Conservation (phyloP, 35 echinoderm and acorn worm species). For the Lytechinus variegatus region DNA sequence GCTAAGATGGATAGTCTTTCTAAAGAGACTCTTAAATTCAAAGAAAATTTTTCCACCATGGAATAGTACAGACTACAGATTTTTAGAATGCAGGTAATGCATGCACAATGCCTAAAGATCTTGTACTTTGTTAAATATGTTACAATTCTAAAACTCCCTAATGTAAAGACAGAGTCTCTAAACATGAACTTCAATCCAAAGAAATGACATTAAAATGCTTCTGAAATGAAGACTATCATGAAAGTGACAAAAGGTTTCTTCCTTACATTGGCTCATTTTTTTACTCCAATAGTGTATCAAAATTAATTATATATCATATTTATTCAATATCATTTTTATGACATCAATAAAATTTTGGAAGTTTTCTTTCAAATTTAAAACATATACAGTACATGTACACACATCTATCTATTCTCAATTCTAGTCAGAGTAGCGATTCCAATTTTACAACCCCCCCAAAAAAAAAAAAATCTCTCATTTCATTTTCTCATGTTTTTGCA, state of each 20-base stretch:
- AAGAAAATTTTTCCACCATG: background rate
- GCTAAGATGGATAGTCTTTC: background rate
- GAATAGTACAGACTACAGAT: background rate
- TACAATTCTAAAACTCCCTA: no score
- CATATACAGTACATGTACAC: background rate
- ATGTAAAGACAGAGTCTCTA: no score
- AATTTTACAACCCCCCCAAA: background rate
- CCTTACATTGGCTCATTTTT: background rate
- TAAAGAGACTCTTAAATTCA: background rate
- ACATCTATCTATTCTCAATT: background rate
- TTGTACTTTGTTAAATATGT: no score
- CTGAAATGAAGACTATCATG: no score
- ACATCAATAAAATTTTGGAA: background rate
- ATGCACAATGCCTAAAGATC: no score
- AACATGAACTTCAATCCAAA: no score
- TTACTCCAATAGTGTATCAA: background rate
- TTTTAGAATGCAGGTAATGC: no score
- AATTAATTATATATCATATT: background rate
- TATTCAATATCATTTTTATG: background rate
- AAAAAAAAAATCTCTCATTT: background rate
- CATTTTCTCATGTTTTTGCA: background rate
- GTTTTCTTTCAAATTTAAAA: background rate
- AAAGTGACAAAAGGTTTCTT: no score
- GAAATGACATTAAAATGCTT: no score
- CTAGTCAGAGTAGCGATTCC: background rate